Base-by-base conservation (phyloP, 1,140 invertebrate genomes). In the Portunus trituberculatus region DNA sequence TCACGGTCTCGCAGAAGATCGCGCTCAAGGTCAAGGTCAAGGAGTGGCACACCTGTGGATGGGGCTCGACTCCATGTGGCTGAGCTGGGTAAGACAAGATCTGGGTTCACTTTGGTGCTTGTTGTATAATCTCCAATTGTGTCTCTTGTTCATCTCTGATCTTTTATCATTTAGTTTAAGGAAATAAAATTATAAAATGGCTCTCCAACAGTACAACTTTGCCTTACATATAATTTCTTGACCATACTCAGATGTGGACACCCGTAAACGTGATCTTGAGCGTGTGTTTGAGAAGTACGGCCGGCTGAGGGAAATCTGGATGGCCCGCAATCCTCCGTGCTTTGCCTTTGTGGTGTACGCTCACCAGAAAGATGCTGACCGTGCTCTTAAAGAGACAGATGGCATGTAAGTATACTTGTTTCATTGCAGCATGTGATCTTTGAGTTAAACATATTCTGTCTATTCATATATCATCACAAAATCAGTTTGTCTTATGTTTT, bases 341-440 rank as follows among this genome's bases (percentile, higher is more conserved):
- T 98, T 98, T 97, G 98, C 98, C 32, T 98, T 98, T 97, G 97
- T 98, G 92, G 98, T 98, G 95, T 98, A 97, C 97, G 98, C 98
- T 97, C 98, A 98, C 96, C 97, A 97, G 92, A 97, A 98, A 95
- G 98, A 98, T 97, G 98, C 98, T 32, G 98, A 97, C 96, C 98
- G 98, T 96, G 98, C 98, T 45, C 97, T 98, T 28, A 97, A 97
- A 96, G 97, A 97, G 90, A 96, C 98, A 46, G 98, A 98, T 97
- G 98, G 98, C 96, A 97, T 97, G 98, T 98, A 97, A 97, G 97
- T 97, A n/a, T n/a, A 52, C 0, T 29, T 93, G n/a, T 67, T 59
- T 16, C 52, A 76, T 39, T n/a, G 28, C 39, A 8, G n/a, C 39
- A 28, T 52, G 8, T 59, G 31, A 20, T n/a, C 28, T 88, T 28